A percentile compares a stretch with the other conserved stretches of the same genome.
phyloP scores from a whole-genome alignment of 1,140 invertebrate genomes.

The Branchinecta lindahli region DNA sequence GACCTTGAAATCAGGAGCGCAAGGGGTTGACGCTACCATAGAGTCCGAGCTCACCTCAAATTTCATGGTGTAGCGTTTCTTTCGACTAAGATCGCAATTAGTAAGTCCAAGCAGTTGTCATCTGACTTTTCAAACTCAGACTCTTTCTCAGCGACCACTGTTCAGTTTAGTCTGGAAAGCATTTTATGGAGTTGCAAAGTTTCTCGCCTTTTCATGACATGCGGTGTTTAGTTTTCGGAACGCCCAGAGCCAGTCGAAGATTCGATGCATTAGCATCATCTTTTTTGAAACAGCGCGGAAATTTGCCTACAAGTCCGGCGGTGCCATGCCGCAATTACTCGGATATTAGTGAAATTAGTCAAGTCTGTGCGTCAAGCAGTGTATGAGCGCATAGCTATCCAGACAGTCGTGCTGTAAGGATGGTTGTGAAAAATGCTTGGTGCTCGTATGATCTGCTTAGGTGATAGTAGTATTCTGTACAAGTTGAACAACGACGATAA shows the following conservation, averaged over 20 bases:
- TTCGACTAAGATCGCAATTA: no score
- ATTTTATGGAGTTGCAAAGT: no score
- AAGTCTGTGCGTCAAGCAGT: not conserved
- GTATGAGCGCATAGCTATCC: not conserved
- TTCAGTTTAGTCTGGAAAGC: no score
- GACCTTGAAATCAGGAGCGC: not conserved
- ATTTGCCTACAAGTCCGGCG: no score
- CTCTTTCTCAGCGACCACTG: no score
- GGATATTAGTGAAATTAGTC: slow-evolving; percentile 6
- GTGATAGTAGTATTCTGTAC: not conserved
- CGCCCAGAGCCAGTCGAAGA: no score
- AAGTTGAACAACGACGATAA: not conserved
- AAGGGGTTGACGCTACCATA: not conserved
- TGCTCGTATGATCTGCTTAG: not conserved
- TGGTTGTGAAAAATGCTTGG: slow-evolving; percentile 1
- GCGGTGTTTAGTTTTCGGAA: no score
- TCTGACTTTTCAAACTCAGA: no score
- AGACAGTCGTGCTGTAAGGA: not conserved
- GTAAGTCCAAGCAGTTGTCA: not conserved
- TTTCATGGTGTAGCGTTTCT: not conserved
- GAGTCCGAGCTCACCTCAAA: not conserved
- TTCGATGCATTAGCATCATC: no score
- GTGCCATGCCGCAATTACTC: not conserved
- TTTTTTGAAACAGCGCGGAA: no score
- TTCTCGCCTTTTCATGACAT: no score